Base-by-base conservation (phyloP, 2,888 invertebrate genomes). In the Leucophora obtusa region DNA sequence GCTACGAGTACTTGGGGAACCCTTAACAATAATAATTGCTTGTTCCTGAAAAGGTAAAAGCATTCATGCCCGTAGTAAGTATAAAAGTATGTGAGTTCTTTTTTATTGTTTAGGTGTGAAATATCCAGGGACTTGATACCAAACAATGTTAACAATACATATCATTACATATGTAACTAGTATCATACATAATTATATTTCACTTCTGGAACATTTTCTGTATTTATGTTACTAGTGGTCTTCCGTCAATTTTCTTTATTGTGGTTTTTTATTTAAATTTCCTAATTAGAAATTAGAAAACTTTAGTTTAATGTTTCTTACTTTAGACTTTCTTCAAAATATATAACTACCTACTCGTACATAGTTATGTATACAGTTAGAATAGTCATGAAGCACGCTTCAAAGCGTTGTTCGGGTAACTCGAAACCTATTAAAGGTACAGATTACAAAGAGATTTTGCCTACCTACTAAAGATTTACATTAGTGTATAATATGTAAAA, bases 391-490 rank as follows among this genome's bases (percentile, higher is more conserved):
- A 84, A 84, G 87, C 86, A 87, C 85, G 86, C 87, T 85, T 84
- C 85, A 83, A 70, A 83, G 83, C 78, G 79, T 73, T 62, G 69
- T 43, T 18, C 33, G 24, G 50, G 82, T 76, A 82, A 79, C 60
- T 14, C 65, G 73, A 82, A 62, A 77, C 72, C 76, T 84, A 77
- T 82, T 83, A 83, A 84, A 85, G 84, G 85, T 86, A 84, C 83
- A 84, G 86, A 87, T 87, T 86, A 86, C 88, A 87, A 87, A 87
- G 87, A 83, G 83, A 85, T 85, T 85, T 83, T 83, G 84, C 65
- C 73, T 70, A 60, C 85, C 73, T 70, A 60, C 85, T 83, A 72
- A 54, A 60, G 65, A 71, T 60, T 53, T 60, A 82, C 84, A 84
- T 83, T 75, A 83, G 83, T 83, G 85, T 86, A 84, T 86, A 86